Conservation (phyloP, 2,888 invertebrate genomes). For the Camptogramma bilineatum region DNA sequence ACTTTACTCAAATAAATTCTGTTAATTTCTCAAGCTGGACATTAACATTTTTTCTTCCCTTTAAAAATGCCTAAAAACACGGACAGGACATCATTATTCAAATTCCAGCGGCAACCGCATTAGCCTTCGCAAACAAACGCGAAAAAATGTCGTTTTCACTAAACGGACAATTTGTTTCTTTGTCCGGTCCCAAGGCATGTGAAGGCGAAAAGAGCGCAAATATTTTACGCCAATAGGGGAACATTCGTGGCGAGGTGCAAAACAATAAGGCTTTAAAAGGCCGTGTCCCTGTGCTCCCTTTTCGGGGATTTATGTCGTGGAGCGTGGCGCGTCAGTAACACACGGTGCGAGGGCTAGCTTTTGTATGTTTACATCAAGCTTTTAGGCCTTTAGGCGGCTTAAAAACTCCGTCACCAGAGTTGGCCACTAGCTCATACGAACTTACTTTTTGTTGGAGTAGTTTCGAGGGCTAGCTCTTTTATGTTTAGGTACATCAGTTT, state of each 20-base stretch:
- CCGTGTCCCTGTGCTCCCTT: constrained; percentile 31
- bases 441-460: no score
- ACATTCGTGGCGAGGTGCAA: constrained; percentile 57
- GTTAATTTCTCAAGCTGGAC: background rate
- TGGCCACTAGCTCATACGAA: no score
- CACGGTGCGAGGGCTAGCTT: background rate
- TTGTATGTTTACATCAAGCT: constrained; percentile 1
- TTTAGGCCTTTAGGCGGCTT: no score
- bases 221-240: constrained; percentile 64
- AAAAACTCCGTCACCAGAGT: no score
- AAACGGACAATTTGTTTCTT: constrained; percentile 38
- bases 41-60: background rate
- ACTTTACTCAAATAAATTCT: background rate
- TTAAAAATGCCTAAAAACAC: background rate
- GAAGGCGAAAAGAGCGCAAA: constrained; percentile 46
- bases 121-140: constrained; percentile 34
- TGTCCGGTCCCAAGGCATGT: constrained; percentile 40
- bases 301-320: constrained; percentile 28
- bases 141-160: constrained; percentile 35
- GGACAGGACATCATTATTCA: constrained; percentile 34
- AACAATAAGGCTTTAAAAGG: constrained; percentile 55
- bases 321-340: constrained; percentile 5
- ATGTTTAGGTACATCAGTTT: no score
- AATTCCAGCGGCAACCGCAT: constrained; percentile 36
- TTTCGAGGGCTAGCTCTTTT: no score